Conservation (phyloP, 2,113 vertebrate species). For the Ceuthmochares aereus region DNA sequence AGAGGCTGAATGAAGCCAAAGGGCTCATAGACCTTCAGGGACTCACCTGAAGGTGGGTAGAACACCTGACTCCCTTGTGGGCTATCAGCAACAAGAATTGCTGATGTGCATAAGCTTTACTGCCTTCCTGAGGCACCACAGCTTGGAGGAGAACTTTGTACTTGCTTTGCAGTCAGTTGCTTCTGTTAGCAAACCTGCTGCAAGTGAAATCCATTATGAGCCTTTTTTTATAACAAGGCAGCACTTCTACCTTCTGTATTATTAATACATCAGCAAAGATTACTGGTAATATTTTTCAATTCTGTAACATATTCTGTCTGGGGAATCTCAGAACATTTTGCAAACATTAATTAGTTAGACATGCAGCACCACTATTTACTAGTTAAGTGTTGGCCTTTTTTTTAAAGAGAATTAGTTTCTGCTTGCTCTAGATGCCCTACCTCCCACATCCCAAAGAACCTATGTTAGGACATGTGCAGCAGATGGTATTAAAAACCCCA, state of each 20-base stretch:
- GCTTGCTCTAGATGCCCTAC: neutral
- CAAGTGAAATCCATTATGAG: neutral
- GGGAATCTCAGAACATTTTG: conserved; percentile 47
- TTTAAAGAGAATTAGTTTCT: neutral
- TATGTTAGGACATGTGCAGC: neutral
- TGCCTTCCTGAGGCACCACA: neutral
- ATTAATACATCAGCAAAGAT: neutral
- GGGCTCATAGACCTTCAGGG: neutral
- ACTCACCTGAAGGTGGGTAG: neutral
- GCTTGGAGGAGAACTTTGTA: neutral
- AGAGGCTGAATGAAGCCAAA: neutral
- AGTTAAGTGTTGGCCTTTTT: neutral
- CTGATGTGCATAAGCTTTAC: neutral
- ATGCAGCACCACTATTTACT: neutral
- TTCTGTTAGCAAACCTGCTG: neutral
- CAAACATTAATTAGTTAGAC: conserved; percentile 38
- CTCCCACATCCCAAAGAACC: neutral
- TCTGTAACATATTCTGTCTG: neutral
- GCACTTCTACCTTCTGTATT: neutral
- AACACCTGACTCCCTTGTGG: neutral
- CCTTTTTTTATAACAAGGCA: neutral
- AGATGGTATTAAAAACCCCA: neutral
- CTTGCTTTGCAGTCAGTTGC: neutral
- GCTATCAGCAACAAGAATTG: neutral
- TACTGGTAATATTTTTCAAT: conserved; percentile 26